phyloP scores from a whole-genome alignment of 64 coral and sea anemone species.

The Montipora foliosa region DNA sequence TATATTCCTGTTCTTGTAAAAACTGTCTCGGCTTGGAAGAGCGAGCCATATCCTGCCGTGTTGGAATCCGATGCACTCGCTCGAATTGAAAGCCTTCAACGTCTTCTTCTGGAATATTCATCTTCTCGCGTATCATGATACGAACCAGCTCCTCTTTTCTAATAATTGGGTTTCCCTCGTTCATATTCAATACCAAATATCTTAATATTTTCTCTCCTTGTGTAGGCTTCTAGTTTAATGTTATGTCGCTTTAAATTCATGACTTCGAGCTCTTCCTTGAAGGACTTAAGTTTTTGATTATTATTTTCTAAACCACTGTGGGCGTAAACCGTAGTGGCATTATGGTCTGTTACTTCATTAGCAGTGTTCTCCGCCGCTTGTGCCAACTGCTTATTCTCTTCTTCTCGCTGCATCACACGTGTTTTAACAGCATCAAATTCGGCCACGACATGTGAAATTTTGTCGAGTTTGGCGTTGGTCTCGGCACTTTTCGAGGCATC shows the following conservation, averaged over 20 bases:
- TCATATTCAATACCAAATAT: neutral
- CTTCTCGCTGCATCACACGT: neutral
- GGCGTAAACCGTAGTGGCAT: neutral
- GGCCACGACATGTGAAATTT: neutral
- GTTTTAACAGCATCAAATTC: slow-evolving; percentile 11
- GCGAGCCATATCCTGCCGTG: neutral
- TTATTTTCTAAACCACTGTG: slow-evolving; percentile 3
- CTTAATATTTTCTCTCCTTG: too few species aligned
- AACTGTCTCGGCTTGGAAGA: slow-evolving; percentile 1
- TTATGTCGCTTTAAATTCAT: neutral
- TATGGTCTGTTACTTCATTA: neutral
- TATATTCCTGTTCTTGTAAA: too few species aligned
- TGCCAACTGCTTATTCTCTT: slow-evolving; percentile 7
- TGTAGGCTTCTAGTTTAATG: too few species aligned
- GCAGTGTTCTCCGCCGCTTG: slow-evolving; percentile 6
- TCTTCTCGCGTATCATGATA: neutral
- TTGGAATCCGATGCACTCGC: neutral
- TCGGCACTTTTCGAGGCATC: too few species aligned
- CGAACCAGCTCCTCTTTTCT: slow-evolving; percentile 17
- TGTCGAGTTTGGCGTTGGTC: neutral
- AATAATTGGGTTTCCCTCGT: neutral
- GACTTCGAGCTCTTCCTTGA: neutral
- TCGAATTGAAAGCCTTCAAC: slow-evolving; percentile 1
- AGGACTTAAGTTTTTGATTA: neutral
- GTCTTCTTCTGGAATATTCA: slow-evolving; percentile 12